phyloP scores from a whole-genome alignment of 2,113 vertebrate genomes.

The Zeus faber region DNA sequence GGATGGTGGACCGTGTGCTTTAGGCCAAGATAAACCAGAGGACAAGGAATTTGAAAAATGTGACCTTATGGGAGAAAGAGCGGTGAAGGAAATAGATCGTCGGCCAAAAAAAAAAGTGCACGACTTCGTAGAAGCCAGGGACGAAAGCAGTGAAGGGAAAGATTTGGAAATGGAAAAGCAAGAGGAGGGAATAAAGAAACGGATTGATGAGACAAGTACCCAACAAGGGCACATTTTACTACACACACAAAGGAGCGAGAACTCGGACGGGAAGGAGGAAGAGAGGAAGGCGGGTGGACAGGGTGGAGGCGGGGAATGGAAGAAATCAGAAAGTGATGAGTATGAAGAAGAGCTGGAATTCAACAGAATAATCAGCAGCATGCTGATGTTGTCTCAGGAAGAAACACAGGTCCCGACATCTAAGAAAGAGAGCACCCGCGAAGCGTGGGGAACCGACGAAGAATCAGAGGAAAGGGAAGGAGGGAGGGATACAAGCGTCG shows the following conservation, averaged over 20 bases:
- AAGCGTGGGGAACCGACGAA: background rate
- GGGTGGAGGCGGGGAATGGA: background rate
- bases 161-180: background rate
- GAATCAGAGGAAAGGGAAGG: background rate
- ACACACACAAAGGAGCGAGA: slow-evolving; percentile 1
- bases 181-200: background rate
- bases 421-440: background rate
- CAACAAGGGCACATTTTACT: slow-evolving; percentile 7
- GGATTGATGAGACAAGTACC: slow-evolving; percentile 1
- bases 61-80: background rate
- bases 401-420: slow-evolving; percentile 35
- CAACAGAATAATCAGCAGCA: slow-evolving; percentile 57
- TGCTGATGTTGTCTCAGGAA: slow-evolving; percentile 58
- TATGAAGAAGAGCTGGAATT: slow-evolving; percentile 48
- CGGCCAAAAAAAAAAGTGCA: too few species aligned
- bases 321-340: slow-evolving; percentile 22
- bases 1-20: too few species aligned
- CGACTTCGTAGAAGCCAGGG: background rate
- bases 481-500: background rate
- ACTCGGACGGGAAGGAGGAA: background rate
- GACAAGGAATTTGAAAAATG: background rate
- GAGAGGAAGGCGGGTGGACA: background rate
- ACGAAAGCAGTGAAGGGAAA: background rate
- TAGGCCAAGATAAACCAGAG: background rate
- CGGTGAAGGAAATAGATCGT: background rate